A percentile compares a stretch with the other conserved stretches of the same genome.
These are phyloP conservation scores for Varecia variegata DNA, from an alignment of 2,797 vertebrate species.

Conservation along the genomic window DNA sequence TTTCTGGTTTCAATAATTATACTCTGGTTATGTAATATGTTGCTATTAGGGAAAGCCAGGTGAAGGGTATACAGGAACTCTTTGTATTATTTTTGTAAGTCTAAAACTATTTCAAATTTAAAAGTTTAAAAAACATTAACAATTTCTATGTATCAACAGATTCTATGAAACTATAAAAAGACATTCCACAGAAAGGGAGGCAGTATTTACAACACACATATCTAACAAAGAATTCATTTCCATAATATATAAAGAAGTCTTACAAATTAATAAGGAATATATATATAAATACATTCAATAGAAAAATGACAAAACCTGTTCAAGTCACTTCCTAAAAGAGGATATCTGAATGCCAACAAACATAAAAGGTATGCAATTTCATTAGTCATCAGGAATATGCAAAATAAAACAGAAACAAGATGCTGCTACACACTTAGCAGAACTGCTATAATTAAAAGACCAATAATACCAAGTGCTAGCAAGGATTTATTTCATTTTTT, in stretches of 20 bases:
- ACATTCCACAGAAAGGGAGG: not conserved
- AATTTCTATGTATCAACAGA: not conserved
- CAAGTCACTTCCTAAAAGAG: not conserved
- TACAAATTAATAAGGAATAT: not conserved
- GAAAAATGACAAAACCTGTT: not conserved
- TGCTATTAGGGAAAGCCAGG: not conserved
- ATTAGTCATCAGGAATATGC: not conserved
- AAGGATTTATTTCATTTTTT: not conserved
- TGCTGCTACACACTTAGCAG: not conserved
- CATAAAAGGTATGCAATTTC: not conserved
- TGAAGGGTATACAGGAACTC: not conserved
- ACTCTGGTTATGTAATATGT: not conserved
- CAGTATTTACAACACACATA: not conserved
- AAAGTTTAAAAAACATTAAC: not conserved
- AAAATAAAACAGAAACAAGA: not conserved
- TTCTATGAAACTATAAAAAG: not conserved
- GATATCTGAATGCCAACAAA: not conserved
- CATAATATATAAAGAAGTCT: not conserved
- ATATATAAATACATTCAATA: not conserved
- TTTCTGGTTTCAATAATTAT: not conserved
- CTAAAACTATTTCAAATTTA: not conserved
- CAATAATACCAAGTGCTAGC: not conserved
- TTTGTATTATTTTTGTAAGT: not conserved
- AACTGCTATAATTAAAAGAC: conserved; percentile 10
- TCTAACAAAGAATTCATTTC: not conserved